These are phyloP conservation scores for Pseudomyrmex sp. DNA, from an alignment of 1,140 invertebrate genomes.

Conservation along the genomic window DNA sequence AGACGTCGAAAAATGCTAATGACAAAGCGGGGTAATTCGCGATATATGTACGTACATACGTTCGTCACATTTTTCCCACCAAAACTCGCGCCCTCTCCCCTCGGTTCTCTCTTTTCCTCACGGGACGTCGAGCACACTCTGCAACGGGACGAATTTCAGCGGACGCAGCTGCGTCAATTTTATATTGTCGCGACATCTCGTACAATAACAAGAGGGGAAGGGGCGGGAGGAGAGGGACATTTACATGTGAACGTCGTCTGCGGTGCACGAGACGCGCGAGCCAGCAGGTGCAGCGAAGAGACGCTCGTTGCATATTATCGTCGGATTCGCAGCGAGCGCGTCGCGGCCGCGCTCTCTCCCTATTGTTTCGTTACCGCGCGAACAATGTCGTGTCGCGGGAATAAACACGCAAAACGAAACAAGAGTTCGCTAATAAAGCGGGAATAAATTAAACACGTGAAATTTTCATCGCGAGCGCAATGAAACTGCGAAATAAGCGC, in stretches of 20 bases:
- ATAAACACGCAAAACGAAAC: conserved; percentile 9
- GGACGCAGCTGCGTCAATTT: conserved; percentile 42
- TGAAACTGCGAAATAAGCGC: background rate
- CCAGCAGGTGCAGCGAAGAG: background rate
- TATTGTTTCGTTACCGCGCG: conserved; percentile 2
- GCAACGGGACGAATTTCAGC: conserved; percentile 19
- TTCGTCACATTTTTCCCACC: too few species aligned
- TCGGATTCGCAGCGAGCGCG: conserved; percentile 4
- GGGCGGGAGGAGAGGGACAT: background rate
- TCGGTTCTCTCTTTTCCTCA: background rate
- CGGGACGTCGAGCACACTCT: background rate
- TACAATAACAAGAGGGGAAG: conserved; percentile 29
- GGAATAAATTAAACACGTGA: background rate
- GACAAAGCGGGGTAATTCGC: too few species aligned
- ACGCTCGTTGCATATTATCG: conserved; percentile 32
- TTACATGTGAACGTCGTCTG: conserved; percentile 34
- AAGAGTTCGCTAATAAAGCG: background rate
- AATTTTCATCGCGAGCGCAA: conserved; percentile 4
- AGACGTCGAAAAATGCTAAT: too few species aligned
- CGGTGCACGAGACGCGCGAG: background rate
- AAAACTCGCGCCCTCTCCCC: too few species aligned
- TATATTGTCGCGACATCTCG: conserved; percentile 49
- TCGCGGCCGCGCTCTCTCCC: background rate
- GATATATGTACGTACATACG: too few species aligned
- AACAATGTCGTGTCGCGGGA: background rate